These are phyloP conservation scores for Erythrocebus patas DNA, from an alignment of 2,113 vertebrate genomes.

Conservation along the genomic window DNA sequence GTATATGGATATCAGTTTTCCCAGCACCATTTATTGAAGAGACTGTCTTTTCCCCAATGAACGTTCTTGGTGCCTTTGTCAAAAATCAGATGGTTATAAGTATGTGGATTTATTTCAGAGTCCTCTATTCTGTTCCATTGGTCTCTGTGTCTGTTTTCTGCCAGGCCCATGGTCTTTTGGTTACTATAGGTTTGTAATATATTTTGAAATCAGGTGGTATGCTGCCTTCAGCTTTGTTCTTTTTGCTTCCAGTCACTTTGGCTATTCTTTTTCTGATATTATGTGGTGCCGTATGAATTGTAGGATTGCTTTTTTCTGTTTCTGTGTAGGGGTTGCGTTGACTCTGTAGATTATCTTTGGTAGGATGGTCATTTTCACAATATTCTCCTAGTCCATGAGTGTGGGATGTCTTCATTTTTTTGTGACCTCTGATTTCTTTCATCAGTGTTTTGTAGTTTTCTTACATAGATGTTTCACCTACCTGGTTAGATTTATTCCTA, in stretches of 20 bases:
- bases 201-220: not conserved
- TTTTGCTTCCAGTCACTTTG: not conserved
- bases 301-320: not conserved
- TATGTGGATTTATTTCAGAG: not conserved
- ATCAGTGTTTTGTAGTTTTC: not conserved
- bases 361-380: not conserved
- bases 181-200: not conserved
- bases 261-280: not conserved
- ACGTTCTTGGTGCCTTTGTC: not conserved
- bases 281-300: not conserved
- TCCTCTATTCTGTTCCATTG: not conserved
- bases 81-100: not conserved
- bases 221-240: not conserved
- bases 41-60: not conserved
- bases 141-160: not conserved
- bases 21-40: not conserved
- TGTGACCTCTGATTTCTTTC: not conserved
- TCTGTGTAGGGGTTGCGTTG: not conserved
- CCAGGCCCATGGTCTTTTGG: not conserved
- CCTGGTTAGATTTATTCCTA: not conserved
- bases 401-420: not conserved
- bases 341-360: not conserved
- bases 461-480: not conserved
- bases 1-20: not conserved
- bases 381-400: not conserved